Evolutionary conservation across 2,113 vertebrate species (phyloP).

Genomic region (Daubentonia madagascariensis): DNA sequence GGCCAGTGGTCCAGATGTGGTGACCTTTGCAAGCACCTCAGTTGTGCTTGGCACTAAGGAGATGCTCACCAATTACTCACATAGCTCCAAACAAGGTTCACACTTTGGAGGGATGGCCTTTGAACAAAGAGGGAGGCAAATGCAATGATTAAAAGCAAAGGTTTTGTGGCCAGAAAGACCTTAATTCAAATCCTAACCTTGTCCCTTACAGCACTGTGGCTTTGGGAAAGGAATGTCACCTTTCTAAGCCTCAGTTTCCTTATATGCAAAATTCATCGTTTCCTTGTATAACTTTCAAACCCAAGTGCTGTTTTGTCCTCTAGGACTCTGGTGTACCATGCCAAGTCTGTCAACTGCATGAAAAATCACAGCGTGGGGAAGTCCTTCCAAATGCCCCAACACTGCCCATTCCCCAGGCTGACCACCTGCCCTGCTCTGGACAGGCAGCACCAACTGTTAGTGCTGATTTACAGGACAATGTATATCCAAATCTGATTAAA

Average conservation of each 20-base stretch:
- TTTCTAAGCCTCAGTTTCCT: neutral
- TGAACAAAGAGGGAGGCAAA: neutral
- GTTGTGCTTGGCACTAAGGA: neutral
- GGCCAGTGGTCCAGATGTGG: neutral
- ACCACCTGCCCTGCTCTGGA: neutral
- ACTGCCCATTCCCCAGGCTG: neutral
- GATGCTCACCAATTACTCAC: neutral
- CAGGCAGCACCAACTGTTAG: neutral
- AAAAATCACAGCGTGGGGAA: neutral
- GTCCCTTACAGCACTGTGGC: accelerated
- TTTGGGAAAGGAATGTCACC: neutral
- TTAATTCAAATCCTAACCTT: neutral
- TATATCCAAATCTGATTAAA: neutral
- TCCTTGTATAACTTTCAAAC: neutral
- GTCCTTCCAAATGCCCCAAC: accelerated
- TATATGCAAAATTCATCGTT: neutral
- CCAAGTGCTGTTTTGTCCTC: neutral
- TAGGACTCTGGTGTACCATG: neutral
- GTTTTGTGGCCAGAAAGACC: neutral
- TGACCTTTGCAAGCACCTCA: neutral
- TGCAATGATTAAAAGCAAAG: neutral
- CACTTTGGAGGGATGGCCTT: neutral
- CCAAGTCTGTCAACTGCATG: neutral
- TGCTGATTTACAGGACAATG: neutral
- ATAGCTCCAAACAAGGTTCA: neutral